A percentile compares a stretch with the other conserved stretches of the same genome.
These are phyloP conservation scores for Phymastichus coffea DNA, from an alignment of 1,140 invertebrate genomes.

Conservation along the genomic window DNA sequence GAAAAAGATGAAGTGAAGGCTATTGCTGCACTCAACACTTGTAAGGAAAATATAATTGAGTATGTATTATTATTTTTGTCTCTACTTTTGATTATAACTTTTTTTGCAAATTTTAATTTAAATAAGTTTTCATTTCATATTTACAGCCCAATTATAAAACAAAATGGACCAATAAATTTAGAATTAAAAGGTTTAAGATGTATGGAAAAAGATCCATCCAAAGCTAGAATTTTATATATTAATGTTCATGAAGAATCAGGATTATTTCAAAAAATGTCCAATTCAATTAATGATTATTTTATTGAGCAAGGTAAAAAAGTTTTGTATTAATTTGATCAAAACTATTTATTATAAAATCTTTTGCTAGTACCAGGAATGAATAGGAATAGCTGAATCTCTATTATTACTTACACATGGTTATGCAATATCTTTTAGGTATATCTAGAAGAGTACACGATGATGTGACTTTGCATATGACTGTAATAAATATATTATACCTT, in stretches of 20 bases:
- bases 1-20: slow-evolving; percentile 64
- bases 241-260: slow-evolving; percentile 58
- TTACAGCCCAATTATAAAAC: slow-evolving; percentile 55
- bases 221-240: slow-evolving; percentile 72
- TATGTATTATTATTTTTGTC: not conserved
- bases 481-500: slow-evolving; percentile 71
- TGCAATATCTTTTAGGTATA: slow-evolving; percentile 26
- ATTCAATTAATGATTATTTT: slow-evolving; percentile 60
- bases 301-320: slow-evolving; percentile 25
- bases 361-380: no score
- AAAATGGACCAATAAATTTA: slow-evolving; percentile 52
- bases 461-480: slow-evolving; percentile 74
- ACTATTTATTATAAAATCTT: no score
- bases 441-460: slow-evolving; percentile 19
- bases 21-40: slow-evolving; percentile 55
- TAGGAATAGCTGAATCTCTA: no score
- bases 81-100: no score
- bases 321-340: not conserved
- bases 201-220: slow-evolving; percentile 83
- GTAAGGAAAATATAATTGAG: slow-evolving; percentile 57
- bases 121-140: slow-evolving; percentile 22
- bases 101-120: no score
- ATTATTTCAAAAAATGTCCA: slow-evolving; percentile 63
- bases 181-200: slow-evolving; percentile 70
- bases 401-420: no score